Evolutionary conservation across 1,140 invertebrate species (phyloP).

Genomic region (Lethrus apterus): DNA sequence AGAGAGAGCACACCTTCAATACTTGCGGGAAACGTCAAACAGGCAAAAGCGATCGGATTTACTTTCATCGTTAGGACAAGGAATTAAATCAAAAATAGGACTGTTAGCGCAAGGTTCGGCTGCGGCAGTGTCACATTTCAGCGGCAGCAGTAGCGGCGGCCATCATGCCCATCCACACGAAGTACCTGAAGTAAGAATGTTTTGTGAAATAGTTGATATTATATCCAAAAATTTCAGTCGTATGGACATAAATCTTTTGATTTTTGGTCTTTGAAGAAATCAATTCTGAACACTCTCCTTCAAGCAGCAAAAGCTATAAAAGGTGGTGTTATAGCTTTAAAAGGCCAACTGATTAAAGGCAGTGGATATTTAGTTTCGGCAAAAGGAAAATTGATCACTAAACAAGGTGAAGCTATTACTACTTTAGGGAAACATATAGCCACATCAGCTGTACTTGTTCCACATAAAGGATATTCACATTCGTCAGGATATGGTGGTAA

Average conservation of each 20-base stretch:
- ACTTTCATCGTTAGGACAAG: constrained; percentile 42
- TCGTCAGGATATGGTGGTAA: constrained; percentile 16
- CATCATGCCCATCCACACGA: constrained; percentile 39
- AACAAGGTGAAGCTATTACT: constrained; percentile 65
- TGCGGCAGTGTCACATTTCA: constrained; percentile 46
- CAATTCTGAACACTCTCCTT: constrained; percentile 67
- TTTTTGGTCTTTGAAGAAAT: constrained; percentile 70
- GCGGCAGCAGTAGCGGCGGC: constrained; percentile 46
- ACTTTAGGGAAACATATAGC: constrained; percentile 69
- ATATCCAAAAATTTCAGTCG: constrained; percentile 3
- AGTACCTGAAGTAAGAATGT: constrained; percentile 37
- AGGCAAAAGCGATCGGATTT: constrained; percentile 27
- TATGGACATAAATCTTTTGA: constrained; percentile 53
- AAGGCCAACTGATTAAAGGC: constrained; percentile 76
- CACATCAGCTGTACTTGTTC: constrained; percentile 57
- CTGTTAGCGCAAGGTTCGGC: constrained; percentile 47
- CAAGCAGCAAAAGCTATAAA: constrained; percentile 80
- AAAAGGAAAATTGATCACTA: constrained; percentile 62
- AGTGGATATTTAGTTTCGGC: constrained; percentile 66
- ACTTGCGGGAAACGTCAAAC: constrained; percentile 9
- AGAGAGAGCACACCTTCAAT: constrained; percentile 23
- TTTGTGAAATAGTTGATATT: neutral
- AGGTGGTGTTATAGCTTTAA: constrained; percentile 73
- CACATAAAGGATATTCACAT: constrained; percentile 35
- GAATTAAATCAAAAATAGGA: constrained; percentile 49